Evolutionary conservation across 2,797 vertebrate species (phyloP), one percentile per base, ranked within the genome.

Genomic region (Gambusia yucatana): DNA sequence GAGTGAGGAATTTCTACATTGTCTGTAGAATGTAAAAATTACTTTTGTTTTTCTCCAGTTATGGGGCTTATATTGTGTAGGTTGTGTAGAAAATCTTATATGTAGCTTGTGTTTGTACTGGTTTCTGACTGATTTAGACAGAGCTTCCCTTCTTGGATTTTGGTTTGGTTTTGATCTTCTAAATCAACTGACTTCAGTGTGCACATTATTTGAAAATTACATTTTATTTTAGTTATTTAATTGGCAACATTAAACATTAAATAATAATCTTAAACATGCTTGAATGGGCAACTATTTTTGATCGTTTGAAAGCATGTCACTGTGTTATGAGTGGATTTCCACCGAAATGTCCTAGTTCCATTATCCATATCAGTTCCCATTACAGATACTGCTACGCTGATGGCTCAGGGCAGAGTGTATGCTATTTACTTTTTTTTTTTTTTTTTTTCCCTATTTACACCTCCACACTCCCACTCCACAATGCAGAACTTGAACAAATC

Each of bases 171-270:
- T 46, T 48, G 36, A 75, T 77, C 57, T 65, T 80, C n/a, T 61
- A 41, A 75, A 83, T 74, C n/a, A 25, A 52, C 83, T 33, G 72
- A 30, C 74, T 78, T 41, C 39, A 73, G 70, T 86, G 82, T 78
- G 82, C 85, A 79, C 80, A 59, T 43, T 63, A 50, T 52, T 22
- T 76, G 77, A 25, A n/a, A 75, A 44, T 43, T 82, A 80, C 22
- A 22, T 83, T 48, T 63, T 67, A 25, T 0, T 22, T 55, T 50
- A 76, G 67, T 67, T 36, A 20, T 67, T 81, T 44, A 25, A 70
- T 41, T 63, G 41, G 76, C 75, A 20, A 41, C 57, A n/a, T 67
- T 4, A 22, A 43, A 73, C 75, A 55, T 55, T 47, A 82, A 63
- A 72, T 44, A 43, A 77, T 50, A 17, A 48, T 65, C 30, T 77